phyloP scores from a whole-genome alignment of 1,140 invertebrate genomes.

The Eubasilissa regina region DNA sequence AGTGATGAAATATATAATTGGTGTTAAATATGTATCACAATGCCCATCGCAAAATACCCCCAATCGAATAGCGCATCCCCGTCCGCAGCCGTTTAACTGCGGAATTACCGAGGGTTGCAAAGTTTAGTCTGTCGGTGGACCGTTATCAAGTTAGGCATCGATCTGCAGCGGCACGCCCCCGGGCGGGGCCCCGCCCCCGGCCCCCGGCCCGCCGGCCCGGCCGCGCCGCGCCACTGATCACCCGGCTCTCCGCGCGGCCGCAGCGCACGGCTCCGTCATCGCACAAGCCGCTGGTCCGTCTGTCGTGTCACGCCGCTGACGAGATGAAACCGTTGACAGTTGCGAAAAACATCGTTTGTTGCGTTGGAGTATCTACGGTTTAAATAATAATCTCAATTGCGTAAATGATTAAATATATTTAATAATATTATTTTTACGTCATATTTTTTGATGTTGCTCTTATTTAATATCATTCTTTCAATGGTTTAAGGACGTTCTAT shows the following conservation, averaged over 20 bases:
- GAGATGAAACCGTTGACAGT: background rate
- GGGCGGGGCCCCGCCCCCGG: conserved; percentile 16
- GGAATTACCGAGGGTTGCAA: conserved; percentile 22
- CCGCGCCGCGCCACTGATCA: background rate
- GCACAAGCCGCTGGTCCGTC: background rate
- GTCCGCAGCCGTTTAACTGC: conserved; percentile 26
- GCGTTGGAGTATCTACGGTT: too few species aligned
- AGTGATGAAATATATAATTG: background rate
- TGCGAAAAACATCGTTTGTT: conserved; percentile 15
- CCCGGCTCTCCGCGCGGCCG: conserved; percentile 3
- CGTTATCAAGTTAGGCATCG: conserved; percentile 53
- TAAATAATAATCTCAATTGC: background rate
- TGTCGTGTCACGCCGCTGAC: conserved; percentile 12
- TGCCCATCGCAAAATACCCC: background rate
- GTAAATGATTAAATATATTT: too few species aligned
- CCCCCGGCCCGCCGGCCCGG: background rate
- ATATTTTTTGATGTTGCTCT: too few species aligned
- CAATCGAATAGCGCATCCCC: conserved; percentile 12
- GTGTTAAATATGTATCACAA: background rate
- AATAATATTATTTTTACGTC: too few species aligned
- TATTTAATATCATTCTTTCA: too few species aligned
- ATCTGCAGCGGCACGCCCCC: conserved; percentile 44
- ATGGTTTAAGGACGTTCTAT: too few species aligned
- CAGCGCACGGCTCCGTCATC: background rate
- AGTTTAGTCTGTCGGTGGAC: conserved; percentile 46